phyloP scores from a whole-genome alignment of 2,113 vertebrate genomes.

The Thunnus maccoyii region DNA sequence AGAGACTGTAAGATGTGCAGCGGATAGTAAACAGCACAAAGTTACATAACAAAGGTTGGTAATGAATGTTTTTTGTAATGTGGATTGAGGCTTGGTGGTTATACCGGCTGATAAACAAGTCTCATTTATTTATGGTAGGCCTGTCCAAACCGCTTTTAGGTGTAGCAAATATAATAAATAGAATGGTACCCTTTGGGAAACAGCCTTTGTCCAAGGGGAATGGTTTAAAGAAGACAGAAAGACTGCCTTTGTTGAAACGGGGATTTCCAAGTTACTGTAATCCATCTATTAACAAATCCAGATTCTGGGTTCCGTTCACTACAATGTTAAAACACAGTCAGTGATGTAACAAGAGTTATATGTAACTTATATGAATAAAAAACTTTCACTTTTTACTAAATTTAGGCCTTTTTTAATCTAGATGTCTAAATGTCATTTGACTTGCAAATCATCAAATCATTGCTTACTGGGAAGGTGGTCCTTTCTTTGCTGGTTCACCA shows the following conservation, averaged over 20 bases:
- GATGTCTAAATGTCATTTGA: too few relatives aligned
- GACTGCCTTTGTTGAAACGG: conserved; percentile 45
- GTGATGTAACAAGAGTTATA: neutral
- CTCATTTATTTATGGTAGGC: conserved; percentile 23
- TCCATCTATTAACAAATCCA: neutral
- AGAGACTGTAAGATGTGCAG: neutral
- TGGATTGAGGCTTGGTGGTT: conserved; percentile 34
- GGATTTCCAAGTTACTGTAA: conserved; percentile 46
- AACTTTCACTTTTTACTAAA: neutral
- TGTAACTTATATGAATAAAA: neutral
- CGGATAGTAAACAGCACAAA: neutral
- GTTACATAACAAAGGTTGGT: conserved; percentile 54
- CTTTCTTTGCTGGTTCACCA: too few relatives aligned
- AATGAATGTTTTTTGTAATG: conserved; percentile 15
- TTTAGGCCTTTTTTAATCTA: too few relatives aligned
- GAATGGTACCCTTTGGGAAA: conserved; percentile 23
- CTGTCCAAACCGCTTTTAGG: conserved; percentile 22
- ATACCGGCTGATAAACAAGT: conserved; percentile 38
- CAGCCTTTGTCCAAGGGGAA: neutral
- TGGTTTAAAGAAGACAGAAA: conserved; percentile 28
- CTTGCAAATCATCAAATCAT: too few relatives aligned
- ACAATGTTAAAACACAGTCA: neutral
- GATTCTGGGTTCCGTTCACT: neutral
- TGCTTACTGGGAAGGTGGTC: too few relatives aligned
- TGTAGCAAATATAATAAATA: conserved; percentile 29